Evolutionary conservation across 2,888 invertebrate genomes (phyloP), one percentile per base, ranked within the genome.

Genomic region (Erynnis tages): DNA sequence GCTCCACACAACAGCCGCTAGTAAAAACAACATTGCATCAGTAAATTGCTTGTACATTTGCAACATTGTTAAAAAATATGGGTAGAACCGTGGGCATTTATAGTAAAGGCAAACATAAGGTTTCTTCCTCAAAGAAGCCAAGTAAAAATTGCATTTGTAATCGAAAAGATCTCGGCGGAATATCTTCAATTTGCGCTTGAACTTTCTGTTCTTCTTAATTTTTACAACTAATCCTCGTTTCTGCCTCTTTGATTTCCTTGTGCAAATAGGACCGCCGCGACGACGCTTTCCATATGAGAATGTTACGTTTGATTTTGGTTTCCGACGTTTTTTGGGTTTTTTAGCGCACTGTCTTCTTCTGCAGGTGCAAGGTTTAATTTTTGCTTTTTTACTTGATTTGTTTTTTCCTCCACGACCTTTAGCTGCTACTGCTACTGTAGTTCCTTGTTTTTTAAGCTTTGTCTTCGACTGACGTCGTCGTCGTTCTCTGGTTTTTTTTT

Each of bases 1-100:
- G 56, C 76, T 77, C 81, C 82, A 81, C 21, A 79, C 73, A n/a
- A 61, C 46, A 1, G 74, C 66, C 1, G 81, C 81, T 25, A 76
- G 54, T 32, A 79, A 34, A 38, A 76, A 78, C 10, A 81, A 46
- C 10, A 71, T 1, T 14, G 78, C 37, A 54, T 80, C 68, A 2
- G 61, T 61, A 8, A 76, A 65, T 41, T 79, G 72, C 40, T 62
- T 72, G 66, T 70, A 74, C 2, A 69, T 17, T 2, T 44, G 60
- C 1, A 78, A 29, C 23, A 76, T 49, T 52, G 62, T 64, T 2
- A 78, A 27, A 43, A 69, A 78, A 48, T 77, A 76, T 7, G 76
- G 77, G 52, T 79, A 79, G 55, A 80, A 75, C 73, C 71, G 67
- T 0, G 79, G 77, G 17, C 72, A 78, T 37, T 46, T 56, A 30